Evolutionary conservation across 2,888 invertebrate species (phyloP).

Genomic region (Adela reaumurella): DNA sequence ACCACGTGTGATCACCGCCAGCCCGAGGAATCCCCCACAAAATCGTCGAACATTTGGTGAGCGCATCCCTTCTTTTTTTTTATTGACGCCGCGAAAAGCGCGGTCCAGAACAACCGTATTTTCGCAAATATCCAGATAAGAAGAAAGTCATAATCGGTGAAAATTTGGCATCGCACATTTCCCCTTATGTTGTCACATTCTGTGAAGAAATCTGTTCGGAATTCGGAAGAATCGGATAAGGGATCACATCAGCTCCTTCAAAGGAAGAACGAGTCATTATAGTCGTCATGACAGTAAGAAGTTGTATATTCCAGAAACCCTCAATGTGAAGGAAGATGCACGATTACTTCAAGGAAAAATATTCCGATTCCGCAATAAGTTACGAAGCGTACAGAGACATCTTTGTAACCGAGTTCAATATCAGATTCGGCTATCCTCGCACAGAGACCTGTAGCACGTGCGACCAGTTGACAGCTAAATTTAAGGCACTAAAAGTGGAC

Average conservation of each 20-base stretch:
- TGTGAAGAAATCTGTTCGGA: too few relatives aligned
- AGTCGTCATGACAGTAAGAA: constrained; percentile 13
- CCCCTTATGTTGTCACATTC: too few relatives aligned
- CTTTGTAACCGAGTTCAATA: constrained; percentile 12
- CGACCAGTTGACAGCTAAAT: constrained; percentile 13
- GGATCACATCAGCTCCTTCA: constrained; percentile 15
- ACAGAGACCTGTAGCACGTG: constrained; percentile 16
- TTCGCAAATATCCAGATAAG: too few relatives aligned
- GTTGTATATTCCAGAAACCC: constrained; percentile 12
- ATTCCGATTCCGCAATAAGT: constrained; percentile 1
- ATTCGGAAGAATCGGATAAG: not conserved
- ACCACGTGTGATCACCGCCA: too few relatives aligned
- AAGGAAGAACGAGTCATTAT: constrained; percentile 14
- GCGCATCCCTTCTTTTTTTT: too few relatives aligned
- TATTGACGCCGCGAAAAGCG: too few relatives aligned
- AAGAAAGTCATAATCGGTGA: too few relatives aligned
- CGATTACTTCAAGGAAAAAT: constrained; percentile 10
- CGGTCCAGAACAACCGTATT: too few relatives aligned
- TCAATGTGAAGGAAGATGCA: constrained; percentile 11
- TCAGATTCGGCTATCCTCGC: constrained; percentile 17
- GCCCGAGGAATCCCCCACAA: too few relatives aligned
- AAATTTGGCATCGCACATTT: too few relatives aligned
- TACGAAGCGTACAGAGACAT: constrained; percentile 5
- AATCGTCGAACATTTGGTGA: too few relatives aligned
- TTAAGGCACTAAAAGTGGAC: constrained; percentile 5